These are phyloP conservation scores for Mohoua ochrocephala DNA, from an alignment of 2,113 vertebrate species.

Conservation along the genomic window DNA sequence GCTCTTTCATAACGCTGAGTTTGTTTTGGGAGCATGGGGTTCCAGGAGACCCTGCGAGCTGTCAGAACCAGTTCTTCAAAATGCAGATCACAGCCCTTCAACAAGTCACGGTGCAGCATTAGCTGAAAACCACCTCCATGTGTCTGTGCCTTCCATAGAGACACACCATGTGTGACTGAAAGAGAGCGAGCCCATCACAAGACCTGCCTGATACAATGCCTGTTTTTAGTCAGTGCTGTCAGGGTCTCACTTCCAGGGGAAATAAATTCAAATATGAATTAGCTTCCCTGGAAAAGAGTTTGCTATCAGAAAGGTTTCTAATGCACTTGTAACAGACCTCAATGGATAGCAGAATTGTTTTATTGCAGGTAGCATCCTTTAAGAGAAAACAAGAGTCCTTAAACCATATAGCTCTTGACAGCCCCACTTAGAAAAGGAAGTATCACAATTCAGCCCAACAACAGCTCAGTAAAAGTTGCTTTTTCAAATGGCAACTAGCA, in stretches of 20 bases:
- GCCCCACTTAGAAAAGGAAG: background rate
- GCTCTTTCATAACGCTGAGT: background rate
- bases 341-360: background rate
- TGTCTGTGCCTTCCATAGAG: background rate
- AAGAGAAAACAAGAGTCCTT: background rate
- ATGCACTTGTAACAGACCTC: background rate
- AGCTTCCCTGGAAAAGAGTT: background rate
- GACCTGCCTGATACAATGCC: background rate
- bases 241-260: background rate
- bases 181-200: background rate
- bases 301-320: background rate
- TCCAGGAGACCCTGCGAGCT: background rate
- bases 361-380: background rate
- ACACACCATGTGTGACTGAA: background rate
- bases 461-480: background rate
- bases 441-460: background rate
- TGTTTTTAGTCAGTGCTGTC: background rate
- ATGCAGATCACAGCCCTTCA: background rate
- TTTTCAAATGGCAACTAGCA: conserved; percentile 10
- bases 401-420: background rate
- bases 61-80: background rate
- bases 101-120: background rate
- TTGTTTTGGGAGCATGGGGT: background rate
- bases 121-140: background rate
- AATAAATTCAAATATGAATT: background rate